Percentiles rank a stretch among this genome's conserved stretches.
Conservation (phyloP, 2,888 invertebrate species). For the Adelphocoris suturalis region DNA sequence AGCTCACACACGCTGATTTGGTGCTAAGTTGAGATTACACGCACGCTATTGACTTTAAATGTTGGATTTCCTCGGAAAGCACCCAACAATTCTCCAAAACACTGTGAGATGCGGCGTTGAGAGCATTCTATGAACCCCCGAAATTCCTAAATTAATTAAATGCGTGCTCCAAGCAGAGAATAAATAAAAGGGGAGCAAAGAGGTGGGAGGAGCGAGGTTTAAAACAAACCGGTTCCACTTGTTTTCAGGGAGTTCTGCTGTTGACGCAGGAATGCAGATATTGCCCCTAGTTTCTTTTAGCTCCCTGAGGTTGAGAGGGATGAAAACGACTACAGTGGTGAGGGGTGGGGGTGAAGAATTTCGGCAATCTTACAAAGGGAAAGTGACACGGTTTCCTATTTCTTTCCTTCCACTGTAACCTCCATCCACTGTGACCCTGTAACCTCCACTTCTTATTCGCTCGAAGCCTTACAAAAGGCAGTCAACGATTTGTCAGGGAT, state of each 20-base stretch:
- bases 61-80: too few relatives aligned
- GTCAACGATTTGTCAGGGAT: neutral
- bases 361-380: conserved; percentile 25
- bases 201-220: neutral
- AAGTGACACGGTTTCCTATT: conserved; percentile 45
- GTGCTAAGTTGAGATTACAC: too few relatives aligned
- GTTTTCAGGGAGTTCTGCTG: conserved; percentile 3
- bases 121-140: neutral
- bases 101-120: neutral
- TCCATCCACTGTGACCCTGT: neutral
- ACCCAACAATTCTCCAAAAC: neutral
- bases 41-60: too few relatives aligned
- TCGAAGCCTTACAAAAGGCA: neutral
- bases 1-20: too few relatives aligned
- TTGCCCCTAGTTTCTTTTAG: conserved; percentile 36
- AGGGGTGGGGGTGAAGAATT: neutral
- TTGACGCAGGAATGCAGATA: conserved; percentile 44
- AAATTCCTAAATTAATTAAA: conserved; percentile 40
- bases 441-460: neutral
- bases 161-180: conserved; percentile 9
- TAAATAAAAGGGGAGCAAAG: conserved; percentile 9
- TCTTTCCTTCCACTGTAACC: neutral
- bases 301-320: conserved; percentile 5
- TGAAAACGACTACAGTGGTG: neutral
- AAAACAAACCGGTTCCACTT: conserved; percentile 42